A percentile compares a stretch with the other conserved stretches of the same genome.
Conservation (phyloP, 1,140 invertebrate genomes). For the Cyphomyrmex costatus region DNA sequence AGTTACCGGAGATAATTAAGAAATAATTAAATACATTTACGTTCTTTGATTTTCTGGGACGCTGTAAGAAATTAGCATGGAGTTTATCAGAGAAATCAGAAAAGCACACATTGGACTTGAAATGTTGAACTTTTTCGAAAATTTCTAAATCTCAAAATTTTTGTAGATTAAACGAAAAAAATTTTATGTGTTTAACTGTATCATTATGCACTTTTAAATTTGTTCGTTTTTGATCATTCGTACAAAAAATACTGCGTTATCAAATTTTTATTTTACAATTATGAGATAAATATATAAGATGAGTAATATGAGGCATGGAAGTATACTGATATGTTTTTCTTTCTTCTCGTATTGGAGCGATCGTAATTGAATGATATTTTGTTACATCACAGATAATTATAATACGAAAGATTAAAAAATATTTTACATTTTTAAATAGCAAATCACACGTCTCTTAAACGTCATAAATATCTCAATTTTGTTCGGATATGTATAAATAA, state of each 20-base stretch:
- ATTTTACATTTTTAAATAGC: not conserved
- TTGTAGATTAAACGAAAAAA: not conserved
- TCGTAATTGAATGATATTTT: slow-evolving; percentile 7
- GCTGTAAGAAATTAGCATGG: not conserved
- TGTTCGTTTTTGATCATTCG: not conserved
- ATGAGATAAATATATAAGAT: not conserved
- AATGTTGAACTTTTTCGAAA: not conserved
- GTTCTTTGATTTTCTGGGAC: slow-evolving; percentile 51
- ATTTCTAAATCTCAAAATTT: not conserved
- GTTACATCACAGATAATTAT: not conserved
- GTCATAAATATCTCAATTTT: not conserved
- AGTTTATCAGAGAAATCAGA: not conserved
- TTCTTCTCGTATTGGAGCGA: not conserved
- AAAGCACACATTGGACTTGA: not conserved
- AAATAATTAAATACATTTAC: slow-evolving; percentile 36
- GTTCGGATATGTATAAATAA: not conserved
- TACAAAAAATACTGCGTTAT: not conserved
- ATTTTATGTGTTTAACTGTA: not conserved
- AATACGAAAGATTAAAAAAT: not conserved
- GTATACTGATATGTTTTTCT: not conserved
- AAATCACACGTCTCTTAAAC: not conserved
- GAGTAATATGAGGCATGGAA: not conserved
- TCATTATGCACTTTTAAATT: not conserved
- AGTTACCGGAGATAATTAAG: slow-evolving; percentile 22
- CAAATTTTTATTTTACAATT: not conserved